Evolutionary conservation across 2,888 invertebrate species (phyloP).

Genomic region (Rotaria magnacalcarata): DNA sequence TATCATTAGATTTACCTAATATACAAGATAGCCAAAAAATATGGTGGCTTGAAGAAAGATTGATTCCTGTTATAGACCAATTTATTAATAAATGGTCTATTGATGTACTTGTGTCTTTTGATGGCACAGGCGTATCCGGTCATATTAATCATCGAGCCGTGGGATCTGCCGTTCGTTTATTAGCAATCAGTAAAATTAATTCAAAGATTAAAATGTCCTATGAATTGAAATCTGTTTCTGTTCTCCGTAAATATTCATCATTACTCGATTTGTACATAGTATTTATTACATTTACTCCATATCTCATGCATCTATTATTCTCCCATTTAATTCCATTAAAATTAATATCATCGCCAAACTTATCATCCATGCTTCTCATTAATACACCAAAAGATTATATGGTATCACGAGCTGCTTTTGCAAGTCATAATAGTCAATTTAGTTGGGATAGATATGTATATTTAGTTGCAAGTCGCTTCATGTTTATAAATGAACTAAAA

Average conservation of each 20-base stretch:
- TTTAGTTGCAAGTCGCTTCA: slow-evolving; percentile 80
- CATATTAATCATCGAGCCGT: slow-evolving; percentile 79
- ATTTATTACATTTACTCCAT: background rate
- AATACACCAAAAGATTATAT: slow-evolving; percentile 18
- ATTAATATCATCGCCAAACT: slow-evolving; percentile 65
- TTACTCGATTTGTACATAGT: background rate
- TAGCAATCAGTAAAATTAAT: slow-evolving; percentile 7
- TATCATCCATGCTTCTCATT: slow-evolving; percentile 54
- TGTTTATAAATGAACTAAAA: slow-evolving; percentile 69
- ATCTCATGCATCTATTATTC: background rate
- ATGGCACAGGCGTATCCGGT: slow-evolving; percentile 81
- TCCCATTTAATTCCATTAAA: slow-evolving; percentile 37
- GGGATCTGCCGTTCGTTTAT: slow-evolving; percentile 52
- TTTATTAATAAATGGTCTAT: background rate
- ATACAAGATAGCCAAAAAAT: background rate
- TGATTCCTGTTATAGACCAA: background rate
- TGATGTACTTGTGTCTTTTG: slow-evolving; percentile 76
- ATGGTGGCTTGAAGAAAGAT: background rate
- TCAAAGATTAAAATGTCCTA: background rate
- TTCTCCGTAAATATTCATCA: slow-evolving; percentile 41
- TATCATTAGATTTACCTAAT: background rate
- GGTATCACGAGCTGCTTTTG: slow-evolving; percentile 67
- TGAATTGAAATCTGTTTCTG: slow-evolving; percentile 34
- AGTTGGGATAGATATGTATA: slow-evolving; percentile 81
- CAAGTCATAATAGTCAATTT: slow-evolving; percentile 79